Base-by-base conservation (phyloP, 2,888 invertebrate species). In the Phasia obesa region DNA sequence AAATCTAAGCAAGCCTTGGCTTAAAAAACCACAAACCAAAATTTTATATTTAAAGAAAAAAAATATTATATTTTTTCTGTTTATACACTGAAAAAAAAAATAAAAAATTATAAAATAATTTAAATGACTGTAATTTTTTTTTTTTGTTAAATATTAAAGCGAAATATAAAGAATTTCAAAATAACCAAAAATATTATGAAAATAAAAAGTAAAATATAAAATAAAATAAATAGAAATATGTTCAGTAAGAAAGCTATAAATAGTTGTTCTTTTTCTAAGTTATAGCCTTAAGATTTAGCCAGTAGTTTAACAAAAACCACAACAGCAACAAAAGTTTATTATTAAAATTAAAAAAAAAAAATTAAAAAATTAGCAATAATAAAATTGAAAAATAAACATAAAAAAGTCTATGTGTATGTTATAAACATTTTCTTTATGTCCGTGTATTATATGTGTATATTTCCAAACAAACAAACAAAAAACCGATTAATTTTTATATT, bases 1-100 rank as follows among this genome's bases (percentile, higher is more conserved):
- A 47, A 67, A 86, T 84, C 85, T 84, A 71, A 87, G 84, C 86
- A 87, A 87, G 86, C 83, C 84, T 82, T 76, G 75, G 76, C 82
- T 76, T 71, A 59, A 69, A 74, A 74, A 75, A 76, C 23, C 76
- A 51, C 64, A 70, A 69, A 70, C 17, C 73, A 78, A 60, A 47
- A 59, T 59, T 64, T 74, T 82, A 42, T 35, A 69, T 53, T 25
- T 21, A 69, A 23, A 42, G 0, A 49, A 49, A 25, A 57, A 11
- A 23, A 3, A 25, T 3, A 7, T 64, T 5, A 64, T 57, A 53
- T 49, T 23, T 55, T 23, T 67, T 74, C 21, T 75, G 82, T 74
- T 78, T 78, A 59, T 74, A 78, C 74, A 82, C 53, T 55, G 27
- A 55, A 71, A 60, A 71, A 62, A 42, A 7, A 42, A 35, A 11